These are phyloP conservation scores for Nibea coibor DNA, from an alignment of 2,113 vertebrate genomes.

Conservation along the genomic window DNA sequence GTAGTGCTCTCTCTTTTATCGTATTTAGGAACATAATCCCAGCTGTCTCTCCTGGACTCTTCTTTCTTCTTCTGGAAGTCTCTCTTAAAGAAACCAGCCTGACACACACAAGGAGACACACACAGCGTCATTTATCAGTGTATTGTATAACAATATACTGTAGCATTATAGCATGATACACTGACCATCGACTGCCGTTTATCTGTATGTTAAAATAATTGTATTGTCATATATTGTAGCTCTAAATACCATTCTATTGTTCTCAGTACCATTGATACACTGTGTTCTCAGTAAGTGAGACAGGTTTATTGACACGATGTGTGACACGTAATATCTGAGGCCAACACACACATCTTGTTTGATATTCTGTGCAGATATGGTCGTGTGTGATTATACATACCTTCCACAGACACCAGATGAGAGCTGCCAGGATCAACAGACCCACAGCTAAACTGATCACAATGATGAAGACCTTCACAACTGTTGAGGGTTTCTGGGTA, in stretches of 20 bases:
- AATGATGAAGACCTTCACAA: conserved; percentile 85
- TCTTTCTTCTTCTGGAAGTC: conserved; percentile 84
- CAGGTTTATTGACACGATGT: neutral
- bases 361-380: too few species aligned
- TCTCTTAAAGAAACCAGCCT: conserved; percentile 96
- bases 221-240: neutral
- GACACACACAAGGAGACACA: conserved; percentile 31
- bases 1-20: conserved; percentile 80
- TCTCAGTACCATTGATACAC: neutral
- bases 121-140: neutral
- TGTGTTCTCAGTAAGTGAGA: neutral
- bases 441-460: conserved; percentile 87
- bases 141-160: neutral
- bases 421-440: conserved; percentile 85
- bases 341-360: neutral
- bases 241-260: neutral
- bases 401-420: conserved; percentile 91
- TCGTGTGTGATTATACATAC: conserved; percentile 72
- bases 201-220: neutral
- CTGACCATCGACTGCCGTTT: neutral
- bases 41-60: conserved; percentile 87
- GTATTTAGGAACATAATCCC: conserved; percentile 88
- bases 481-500: conserved; percentile 85
- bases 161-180: neutral
- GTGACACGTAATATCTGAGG: neutral